Percentiles rank a stretch among this genome's conserved stretches.
Conservation (phyloP, 2,888 invertebrate genomes). For the Drosophila stalkeri region DNA sequence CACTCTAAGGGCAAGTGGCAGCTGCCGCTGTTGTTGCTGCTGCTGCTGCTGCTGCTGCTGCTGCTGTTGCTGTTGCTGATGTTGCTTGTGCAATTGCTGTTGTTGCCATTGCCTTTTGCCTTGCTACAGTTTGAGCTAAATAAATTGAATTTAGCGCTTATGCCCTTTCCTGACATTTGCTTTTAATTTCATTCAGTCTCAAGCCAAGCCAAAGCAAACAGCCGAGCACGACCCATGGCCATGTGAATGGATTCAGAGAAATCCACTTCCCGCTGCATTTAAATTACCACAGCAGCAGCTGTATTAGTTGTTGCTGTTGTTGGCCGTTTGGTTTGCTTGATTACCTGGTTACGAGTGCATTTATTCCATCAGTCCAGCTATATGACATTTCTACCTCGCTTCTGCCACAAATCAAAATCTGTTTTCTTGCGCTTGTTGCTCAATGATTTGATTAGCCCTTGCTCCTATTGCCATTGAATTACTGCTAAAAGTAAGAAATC, state of each 20-base stretch:
- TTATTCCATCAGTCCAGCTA: slow-evolving; percentile 25
- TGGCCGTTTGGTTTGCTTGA: slow-evolving; percentile 54
- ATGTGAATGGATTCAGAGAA: slow-evolving; percentile 22
- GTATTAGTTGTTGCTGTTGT: slow-evolving; percentile 19
- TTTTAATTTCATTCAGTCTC: slow-evolving; percentile 73
- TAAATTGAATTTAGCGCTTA: slow-evolving; percentile 77
- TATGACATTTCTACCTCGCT: neutral
- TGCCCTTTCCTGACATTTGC: slow-evolving; percentile 70
- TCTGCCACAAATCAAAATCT: slow-evolving; percentile 17
- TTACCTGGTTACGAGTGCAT: slow-evolving; percentile 58
- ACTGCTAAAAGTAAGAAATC: slow-evolving; percentile 2
- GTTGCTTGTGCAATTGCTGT: no score
- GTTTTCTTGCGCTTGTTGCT: slow-evolving; percentile 34
- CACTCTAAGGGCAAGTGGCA: slow-evolving; percentile 37
- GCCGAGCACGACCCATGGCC: slow-evolving; percentile 13
- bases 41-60: slow-evolving; percentile 1
- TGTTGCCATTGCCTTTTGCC: slow-evolving; percentile 30
- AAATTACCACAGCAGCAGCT: slow-evolving; percentile 39
- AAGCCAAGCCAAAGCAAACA: slow-evolving; percentile 50
- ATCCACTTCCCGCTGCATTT: slow-evolving; percentile 45
- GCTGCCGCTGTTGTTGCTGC: slow-evolving; percentile 4
- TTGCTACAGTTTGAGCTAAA: slow-evolving; percentile 61
- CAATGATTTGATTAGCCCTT: slow-evolving; percentile 40
- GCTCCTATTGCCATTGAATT: slow-evolving; percentile 43
- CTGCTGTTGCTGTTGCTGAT: slow-evolving; percentile 15